These are phyloP conservation scores for Macroteleia sp. DNA, from an alignment of 2,888 invertebrate species.

Conservation along the genomic window DNA sequence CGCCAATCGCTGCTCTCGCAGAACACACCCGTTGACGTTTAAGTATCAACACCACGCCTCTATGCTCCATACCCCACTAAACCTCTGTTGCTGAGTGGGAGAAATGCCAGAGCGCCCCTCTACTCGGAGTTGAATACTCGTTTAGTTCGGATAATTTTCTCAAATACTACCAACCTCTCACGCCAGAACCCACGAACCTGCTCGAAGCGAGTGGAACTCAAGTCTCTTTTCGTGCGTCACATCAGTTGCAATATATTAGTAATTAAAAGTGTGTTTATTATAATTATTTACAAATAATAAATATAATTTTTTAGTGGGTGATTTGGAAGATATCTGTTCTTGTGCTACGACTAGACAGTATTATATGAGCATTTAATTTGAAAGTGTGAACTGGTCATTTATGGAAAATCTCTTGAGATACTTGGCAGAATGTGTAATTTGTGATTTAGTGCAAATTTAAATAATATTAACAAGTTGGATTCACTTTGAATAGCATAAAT, in stretches of 20 bases:
- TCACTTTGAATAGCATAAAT: too few relatives aligned
- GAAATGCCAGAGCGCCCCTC: constrained; percentile 66
- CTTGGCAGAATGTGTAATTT: constrained; percentile 15
- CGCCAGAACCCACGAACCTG: constrained; percentile 78
- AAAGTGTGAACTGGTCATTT: constrained; percentile 9
- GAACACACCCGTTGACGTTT: constrained; percentile 70
- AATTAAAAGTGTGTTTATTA: constrained; percentile 43
- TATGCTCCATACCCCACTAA: constrained; percentile 31
- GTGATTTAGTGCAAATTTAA: constrained; percentile 18
- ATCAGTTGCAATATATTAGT: constrained; percentile 37
- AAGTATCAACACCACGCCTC: constrained; percentile 59
- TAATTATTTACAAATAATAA: constrained; percentile 35
- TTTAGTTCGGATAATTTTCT: constrained; percentile 83
- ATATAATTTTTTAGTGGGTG: constrained; percentile 55
- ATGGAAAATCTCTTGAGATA: neutral
- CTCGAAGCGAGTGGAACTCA: constrained; percentile 53
- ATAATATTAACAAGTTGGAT: too few relatives aligned
- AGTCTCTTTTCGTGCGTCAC: constrained; percentile 54
- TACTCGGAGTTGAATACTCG: constrained; percentile 70
- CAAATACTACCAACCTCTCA: constrained; percentile 83
- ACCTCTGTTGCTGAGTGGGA: constrained; percentile 37
- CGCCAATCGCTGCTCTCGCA: constrained; percentile 68
- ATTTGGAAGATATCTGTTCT: constrained; percentile 13
- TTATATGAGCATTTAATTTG: neutral
- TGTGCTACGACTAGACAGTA: constrained; percentile 38